A percentile compares a stretch with the other conserved stretches of the same genome.
Conservation (phyloP, 1,140 invertebrate genomes). For the Phocides pigmalion region DNA sequence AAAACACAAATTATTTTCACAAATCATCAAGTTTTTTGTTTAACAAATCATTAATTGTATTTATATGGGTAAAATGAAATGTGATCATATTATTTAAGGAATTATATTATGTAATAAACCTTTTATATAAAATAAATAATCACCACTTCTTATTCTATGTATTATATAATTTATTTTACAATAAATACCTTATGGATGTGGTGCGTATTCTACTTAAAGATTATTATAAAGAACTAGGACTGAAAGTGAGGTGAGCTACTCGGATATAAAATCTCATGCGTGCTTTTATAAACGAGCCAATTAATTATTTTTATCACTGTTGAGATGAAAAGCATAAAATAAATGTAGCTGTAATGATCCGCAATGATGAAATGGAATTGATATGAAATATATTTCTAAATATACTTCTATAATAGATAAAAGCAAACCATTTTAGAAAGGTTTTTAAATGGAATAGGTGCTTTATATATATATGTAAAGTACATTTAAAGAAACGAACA, state of each 20-base stretch:
- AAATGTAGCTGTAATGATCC: constrained; percentile 19
- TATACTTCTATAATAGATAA: no score
- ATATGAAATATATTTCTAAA: background rate
- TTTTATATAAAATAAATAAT: no score
- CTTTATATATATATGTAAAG: background rate
- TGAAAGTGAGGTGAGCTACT: background rate
- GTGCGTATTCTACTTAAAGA: constrained; percentile 1
- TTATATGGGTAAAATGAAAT: no score
- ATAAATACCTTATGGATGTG: background rate
- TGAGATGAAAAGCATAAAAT: constrained; percentile 10
- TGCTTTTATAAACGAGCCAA: constrained; percentile 14
- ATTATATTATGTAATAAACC: no score
- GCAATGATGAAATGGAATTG: constrained; percentile 6
- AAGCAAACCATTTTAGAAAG: background rate
- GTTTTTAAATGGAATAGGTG: background rate
- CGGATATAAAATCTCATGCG: constrained; percentile 6
- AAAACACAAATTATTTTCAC: no score
- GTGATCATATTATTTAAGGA: no score
- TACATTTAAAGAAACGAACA: no score
- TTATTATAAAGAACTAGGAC: constrained; percentile 2
- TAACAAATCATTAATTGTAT: no score
- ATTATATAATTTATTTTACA: no score
- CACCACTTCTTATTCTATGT: no score
- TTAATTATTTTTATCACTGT: constrained; percentile 16
- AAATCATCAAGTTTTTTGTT: no score